Conservation (phyloP, 2,797 vertebrate species). For the Momotus momota region DNA sequence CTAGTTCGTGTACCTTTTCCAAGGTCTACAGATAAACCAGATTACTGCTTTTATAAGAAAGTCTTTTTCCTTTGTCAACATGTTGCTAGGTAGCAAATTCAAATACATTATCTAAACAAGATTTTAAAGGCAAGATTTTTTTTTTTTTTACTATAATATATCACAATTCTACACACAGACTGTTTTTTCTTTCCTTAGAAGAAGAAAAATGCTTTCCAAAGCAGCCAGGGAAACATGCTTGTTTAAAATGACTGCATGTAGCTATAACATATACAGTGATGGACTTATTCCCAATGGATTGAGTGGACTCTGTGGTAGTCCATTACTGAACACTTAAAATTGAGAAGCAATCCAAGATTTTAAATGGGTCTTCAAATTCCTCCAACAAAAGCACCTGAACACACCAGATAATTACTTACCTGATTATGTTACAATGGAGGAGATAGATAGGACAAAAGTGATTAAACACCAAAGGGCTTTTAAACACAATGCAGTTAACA, state of each 20-base stretch:
- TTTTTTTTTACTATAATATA: neutral
- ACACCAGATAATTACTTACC: neutral
- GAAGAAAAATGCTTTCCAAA: slow-evolving; percentile 8
- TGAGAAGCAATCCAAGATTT: slow-evolving; percentile 2
- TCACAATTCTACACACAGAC: neutral
- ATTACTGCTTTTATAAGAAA: neutral
- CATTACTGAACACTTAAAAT: neutral
- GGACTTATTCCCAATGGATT: neutral
- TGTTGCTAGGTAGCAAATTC: slow-evolving; percentile 28
- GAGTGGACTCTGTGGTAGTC: neutral
- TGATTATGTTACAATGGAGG: neutral
- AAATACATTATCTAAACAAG: slow-evolving; percentile 5
- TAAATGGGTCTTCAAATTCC: neutral
- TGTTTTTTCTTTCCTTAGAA: neutral
- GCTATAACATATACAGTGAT: neutral
- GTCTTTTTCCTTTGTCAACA: neutral
- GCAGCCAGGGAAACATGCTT: neutral
- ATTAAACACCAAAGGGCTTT: neutral
- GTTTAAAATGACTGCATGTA: neutral
- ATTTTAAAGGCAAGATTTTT: neutral
- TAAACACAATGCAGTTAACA: neutral
- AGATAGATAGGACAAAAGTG: neutral
- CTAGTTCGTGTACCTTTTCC: neutral
- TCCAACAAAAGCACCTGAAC: neutral
- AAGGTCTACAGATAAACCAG: neutral